phyloP scores from a whole-genome alignment of 2,113 vertebrate genomes.

The Dendrocopos noguchii region DNA sequence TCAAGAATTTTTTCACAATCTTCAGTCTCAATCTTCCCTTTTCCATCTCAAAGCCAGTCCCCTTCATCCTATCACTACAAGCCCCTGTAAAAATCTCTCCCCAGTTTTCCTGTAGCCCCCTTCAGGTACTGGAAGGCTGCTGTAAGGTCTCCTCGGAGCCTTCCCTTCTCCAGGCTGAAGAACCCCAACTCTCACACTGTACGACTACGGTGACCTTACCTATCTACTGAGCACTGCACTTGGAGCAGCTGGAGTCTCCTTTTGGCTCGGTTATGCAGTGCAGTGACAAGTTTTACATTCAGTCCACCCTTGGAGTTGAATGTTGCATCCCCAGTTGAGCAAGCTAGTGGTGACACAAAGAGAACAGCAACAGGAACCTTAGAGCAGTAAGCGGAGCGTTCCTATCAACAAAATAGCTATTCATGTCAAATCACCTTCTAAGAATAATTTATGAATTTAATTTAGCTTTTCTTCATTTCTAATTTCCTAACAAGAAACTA shows the following conservation, averaged over 20 bases:
- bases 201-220: not conserved
- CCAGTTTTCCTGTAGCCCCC: no score
- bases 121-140: no score
- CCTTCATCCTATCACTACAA: no score
- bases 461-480: constrained; percentile 26
- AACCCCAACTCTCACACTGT: no score
- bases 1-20: no score
- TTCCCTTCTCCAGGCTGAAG: no score
- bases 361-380: not conserved
- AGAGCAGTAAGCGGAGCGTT: not conserved
- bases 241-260: not conserved
- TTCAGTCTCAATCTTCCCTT: no score
- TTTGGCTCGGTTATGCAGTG: not conserved
- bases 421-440: not conserved
- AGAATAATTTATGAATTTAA: constrained; percentile 52
- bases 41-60: no score
- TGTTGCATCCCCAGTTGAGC: not conserved
- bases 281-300: not conserved
- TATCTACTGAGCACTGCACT: not conserved
- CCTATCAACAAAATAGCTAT: not conserved
- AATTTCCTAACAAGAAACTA: not conserved
- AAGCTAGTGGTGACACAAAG: not conserved
- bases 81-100: no score
- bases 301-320: not conserved
- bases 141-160: no score